Evolutionary conservation across 1,140 invertebrate genomes (phyloP).

Genomic region (Cherax quadricarinatus): DNA sequence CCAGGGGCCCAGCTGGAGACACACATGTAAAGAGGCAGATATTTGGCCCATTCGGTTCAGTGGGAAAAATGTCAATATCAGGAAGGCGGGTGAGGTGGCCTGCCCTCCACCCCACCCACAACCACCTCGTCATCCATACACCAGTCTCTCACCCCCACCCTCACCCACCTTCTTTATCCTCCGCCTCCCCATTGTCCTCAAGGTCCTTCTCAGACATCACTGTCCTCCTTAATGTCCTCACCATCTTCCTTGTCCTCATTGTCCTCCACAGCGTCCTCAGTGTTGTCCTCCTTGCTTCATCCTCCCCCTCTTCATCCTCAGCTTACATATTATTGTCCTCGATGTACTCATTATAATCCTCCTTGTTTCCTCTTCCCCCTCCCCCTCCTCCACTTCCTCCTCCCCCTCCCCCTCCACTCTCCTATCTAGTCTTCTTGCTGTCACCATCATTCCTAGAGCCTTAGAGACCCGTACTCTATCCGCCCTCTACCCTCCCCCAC

Average conservation of each 20-base stretch:
- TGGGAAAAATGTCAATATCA: conserved; percentile 65
- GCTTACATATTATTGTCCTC: neutral
- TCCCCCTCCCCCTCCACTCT: no score
- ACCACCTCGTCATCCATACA: conserved; percentile 28
- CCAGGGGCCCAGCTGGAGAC: neutral
- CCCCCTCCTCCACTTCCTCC: no score
- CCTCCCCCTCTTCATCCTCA: neutral
- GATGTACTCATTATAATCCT: neutral
- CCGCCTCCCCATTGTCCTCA: neutral
- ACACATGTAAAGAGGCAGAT: conserved; percentile 49
- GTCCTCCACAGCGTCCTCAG: neutral
- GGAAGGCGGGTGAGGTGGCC: conserved; percentile 3
- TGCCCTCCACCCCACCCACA: neutral
- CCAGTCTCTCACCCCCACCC: neutral
- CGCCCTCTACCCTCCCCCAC: no score
- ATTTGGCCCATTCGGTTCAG: conserved; percentile 60
- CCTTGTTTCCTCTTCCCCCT: no score
- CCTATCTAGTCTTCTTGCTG: no score
- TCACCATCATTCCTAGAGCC: no score
- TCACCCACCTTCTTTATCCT: neutral
- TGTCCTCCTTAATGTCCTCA: neutral
- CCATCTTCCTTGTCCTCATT: neutral
- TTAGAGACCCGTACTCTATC: no score
- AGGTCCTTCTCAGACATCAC: neutral
- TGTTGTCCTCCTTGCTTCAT: neutral